Evolutionary conservation across 2,888 invertebrate species (phyloP), one percentile per base, ranked within the genome.

Genomic region (Allacma fusca): DNA sequence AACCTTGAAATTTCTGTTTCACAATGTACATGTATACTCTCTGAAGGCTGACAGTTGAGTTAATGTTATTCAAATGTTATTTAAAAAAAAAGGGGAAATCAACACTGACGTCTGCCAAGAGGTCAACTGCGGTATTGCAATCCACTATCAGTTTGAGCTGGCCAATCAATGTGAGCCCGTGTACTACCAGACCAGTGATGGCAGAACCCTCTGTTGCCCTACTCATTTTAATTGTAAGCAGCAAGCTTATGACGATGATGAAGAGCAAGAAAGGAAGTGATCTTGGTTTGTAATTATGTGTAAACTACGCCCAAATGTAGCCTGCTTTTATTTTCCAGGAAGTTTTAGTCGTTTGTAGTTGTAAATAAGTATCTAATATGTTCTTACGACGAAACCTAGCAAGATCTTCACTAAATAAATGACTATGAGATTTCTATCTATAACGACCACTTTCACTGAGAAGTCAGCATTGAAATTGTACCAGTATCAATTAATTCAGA

Each of bases 161-260:
- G 77, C 80, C 34, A 78, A 80, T 24, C 75, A 78, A 21, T 82
- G 82, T 71, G 79, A 78, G 68, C 82, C 82, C 1, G 76, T 80
- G 34, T 82, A 79, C 65, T 81, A 81, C 74, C 79, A 77, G 28
- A 81, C 80, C 9, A 77, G 72, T 9, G 62, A 72, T 26, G 82
- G 82, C 9, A 78, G 77, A 62, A 79, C 77, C 12, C 78, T 80
- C n/a, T 82, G 82, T 65, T 82, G 82, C 71, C 82, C 82, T n/a
- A 82, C 81, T 65, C 79, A 81, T 12, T 82, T 81, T 81, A 79
- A 80, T 19, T 82, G 82, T 64, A 64, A 59, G 62, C 21, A 62
- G 16, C 62, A 2, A 9, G 23, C 23, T 5, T 62, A 9, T 12
- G 62, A 62, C 9, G 62, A 62, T 12, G 62, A 62, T 12, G 62